Evolutionary conservation across 2,888 invertebrate species (phyloP).

Genomic region (Melinaea marsaeus): DNA sequence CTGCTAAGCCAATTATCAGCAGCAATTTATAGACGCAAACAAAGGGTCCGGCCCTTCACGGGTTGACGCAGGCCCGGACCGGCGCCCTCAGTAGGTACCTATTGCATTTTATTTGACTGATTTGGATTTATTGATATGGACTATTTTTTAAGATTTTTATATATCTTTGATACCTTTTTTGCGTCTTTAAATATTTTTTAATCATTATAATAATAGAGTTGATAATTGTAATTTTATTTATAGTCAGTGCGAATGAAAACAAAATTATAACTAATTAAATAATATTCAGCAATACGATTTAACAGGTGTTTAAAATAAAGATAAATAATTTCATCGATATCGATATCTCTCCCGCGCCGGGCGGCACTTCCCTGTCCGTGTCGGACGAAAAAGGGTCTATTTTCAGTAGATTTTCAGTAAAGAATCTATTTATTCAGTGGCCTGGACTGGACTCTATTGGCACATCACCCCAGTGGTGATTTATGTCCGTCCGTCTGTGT

Average conservation of each 20-base stretch:
- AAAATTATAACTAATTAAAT: background rate
- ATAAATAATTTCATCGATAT: constrained; percentile 13
- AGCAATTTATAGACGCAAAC: constrained; percentile 75
- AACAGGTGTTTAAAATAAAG: too few species aligned
- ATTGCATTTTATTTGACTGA: too few species aligned
- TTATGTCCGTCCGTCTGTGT: constrained; percentile 13
- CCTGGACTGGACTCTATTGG: constrained; percentile 27
- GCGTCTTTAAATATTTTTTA: background rate
- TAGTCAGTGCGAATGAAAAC: background rate
- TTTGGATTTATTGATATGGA: too few species aligned
- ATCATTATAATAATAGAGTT: too few species aligned
- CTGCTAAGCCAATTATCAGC: constrained; percentile 71
- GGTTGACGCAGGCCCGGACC: constrained; percentile 55
- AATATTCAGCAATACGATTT: too few species aligned
- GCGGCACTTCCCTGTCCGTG: constrained; percentile 33
- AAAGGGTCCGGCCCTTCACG: constrained; percentile 67
- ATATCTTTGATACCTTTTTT: too few species aligned
- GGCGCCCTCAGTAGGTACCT: constrained; percentile 5
- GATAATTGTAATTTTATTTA: too few species aligned
- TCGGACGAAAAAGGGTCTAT: constrained; percentile 48
- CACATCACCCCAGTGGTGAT: constrained; percentile 18
- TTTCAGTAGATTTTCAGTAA: constrained; percentile 50
- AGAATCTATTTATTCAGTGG: constrained; percentile 48
- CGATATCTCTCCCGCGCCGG: constrained; percentile 8
- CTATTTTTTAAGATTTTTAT: constrained; percentile 9